These are phyloP conservation scores for Limnodromus scolopaceus DNA, from an alignment of 2,797 vertebrate genomes.

Conservation along the genomic window DNA sequence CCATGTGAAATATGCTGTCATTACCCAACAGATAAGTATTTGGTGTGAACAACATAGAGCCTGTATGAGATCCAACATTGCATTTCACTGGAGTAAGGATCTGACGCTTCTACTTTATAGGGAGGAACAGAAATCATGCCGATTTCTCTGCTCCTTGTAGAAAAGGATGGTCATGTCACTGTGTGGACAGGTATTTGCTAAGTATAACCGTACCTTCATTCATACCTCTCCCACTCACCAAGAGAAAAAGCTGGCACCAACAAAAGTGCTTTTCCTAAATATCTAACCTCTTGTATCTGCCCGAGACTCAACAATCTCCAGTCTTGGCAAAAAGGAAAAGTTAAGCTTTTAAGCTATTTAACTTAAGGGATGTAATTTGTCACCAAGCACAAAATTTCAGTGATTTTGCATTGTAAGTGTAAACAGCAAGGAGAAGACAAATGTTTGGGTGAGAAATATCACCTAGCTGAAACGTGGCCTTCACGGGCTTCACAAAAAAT, in stretches of 20 bases:
- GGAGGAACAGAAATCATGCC: not conserved
- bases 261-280: not conserved
- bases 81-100: not conserved
- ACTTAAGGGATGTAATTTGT: not conserved
- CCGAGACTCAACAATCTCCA: not conserved
- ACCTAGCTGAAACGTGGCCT: not conserved
- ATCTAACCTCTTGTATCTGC: not conserved
- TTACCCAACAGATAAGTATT: conserved; percentile 53
- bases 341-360: not conserved
- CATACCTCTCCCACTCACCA: not conserved
- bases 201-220: not conserved
- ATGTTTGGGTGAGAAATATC: not conserved
- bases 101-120: not conserved
- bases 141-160: not conserved
- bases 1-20: conserved; percentile 29
- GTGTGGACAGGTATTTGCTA: not conserved
- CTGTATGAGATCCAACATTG: not conserved
- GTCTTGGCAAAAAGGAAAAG: not conserved
- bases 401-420: not conserved
- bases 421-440: not conserved
- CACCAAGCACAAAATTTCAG: not conserved
- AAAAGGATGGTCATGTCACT: not conserved
- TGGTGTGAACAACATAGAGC: not conserved
- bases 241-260: not conserved
- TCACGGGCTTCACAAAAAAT: not conserved